A percentile compares a stretch with the other conserved stretches of the same genome.
These are phyloP conservation scores for Penaeus indicus DNA, from an alignment of 1,140 invertebrate species.

Conservation along the genomic window DNA sequence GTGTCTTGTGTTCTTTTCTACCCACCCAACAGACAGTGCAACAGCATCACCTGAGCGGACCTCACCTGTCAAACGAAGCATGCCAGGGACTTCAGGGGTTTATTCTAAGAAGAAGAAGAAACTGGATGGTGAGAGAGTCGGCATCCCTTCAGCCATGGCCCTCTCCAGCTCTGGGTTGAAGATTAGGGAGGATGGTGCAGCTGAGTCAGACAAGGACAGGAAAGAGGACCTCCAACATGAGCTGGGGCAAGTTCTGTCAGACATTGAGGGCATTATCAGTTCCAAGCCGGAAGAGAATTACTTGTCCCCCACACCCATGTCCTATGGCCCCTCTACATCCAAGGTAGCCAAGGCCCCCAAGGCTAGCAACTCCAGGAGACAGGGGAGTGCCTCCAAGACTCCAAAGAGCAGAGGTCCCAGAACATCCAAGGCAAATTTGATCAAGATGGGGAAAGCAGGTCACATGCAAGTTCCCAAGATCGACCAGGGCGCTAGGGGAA, in stretches of 20 bases:
- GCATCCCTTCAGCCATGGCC: neutral
- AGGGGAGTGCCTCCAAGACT: no score
- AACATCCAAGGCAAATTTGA: neutral
- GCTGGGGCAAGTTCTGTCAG: conserved; percentile 10
- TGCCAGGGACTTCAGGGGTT: no score
- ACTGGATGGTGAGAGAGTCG: neutral
- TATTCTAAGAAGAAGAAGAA: neutral
- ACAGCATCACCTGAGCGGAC: no score
- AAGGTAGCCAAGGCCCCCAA: neutral
- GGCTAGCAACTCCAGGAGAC: neutral
- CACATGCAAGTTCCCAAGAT: neutral
- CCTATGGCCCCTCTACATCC: no score
- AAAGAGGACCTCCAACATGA: conserved; percentile 8
- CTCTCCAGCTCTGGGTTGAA: neutral
- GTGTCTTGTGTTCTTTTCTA: no score
- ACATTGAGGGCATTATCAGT: conserved; percentile 20
- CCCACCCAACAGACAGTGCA: no score
- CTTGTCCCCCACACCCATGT: no score
- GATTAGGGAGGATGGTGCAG: neutral
- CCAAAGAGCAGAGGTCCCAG: neutral
- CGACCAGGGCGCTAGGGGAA: neutral
- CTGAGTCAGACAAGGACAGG: neutral
- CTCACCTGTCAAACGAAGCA: no score
- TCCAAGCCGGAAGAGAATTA: no score
- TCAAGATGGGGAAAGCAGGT: neutral